phyloP scores from a whole-genome alignment of 23 tunicate genomes.

The Styela plicata region DNA sequence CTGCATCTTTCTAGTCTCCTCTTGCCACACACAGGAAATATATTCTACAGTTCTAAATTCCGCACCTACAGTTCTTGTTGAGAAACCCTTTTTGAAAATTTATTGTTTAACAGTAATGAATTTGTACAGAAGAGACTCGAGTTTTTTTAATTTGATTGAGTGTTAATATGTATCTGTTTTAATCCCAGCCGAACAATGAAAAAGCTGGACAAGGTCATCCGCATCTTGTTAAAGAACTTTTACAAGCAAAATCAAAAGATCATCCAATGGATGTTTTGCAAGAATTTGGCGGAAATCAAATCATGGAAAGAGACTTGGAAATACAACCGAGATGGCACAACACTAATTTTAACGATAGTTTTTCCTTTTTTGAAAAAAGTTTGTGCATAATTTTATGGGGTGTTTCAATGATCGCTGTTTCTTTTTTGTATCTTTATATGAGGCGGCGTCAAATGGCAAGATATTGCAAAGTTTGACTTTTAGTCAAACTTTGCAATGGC shows the following conservation, averaged over 20 bases:
- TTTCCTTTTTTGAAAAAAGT: constrained; percentile 7
- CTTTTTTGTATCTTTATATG: neutral
- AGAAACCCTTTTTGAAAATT: no score
- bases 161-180: no score
- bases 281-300: neutral
- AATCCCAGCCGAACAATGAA: no score
- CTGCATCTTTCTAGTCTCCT: no score
- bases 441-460: constrained; percentile 5
- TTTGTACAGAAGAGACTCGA: no score
- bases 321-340: neutral
- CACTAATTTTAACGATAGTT: neutral
- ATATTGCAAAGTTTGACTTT: neutral
- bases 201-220: constrained; percentile 1
- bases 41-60: no score
- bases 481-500: neutral
- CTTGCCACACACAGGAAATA: no score
- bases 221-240: neutral
- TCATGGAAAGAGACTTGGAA: neutral
- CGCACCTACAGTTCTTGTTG: no score
- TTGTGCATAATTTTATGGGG: constrained; percentile 16
- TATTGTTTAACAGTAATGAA: no score
- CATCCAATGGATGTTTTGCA: constrained; percentile 4
- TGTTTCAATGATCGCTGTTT: neutral
- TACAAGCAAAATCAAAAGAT: neutral
- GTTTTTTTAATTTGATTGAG: no score